Base-by-base conservation (phyloP, 2,888 invertebrate genomes). In the Heliconius charithonia region DNA sequence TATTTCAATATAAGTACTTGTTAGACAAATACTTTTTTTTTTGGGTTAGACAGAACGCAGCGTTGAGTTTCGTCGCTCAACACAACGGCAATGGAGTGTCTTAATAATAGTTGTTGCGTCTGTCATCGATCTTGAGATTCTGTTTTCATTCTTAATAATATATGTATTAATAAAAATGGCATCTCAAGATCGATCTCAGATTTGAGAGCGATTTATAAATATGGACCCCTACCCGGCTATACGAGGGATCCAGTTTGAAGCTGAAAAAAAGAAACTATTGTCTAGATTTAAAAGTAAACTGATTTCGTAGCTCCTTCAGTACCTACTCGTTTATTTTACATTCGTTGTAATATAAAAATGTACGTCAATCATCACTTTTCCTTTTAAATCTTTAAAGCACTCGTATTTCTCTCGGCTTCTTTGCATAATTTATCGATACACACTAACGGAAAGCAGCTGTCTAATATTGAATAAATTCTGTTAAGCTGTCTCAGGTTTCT, bases 351-450 rank as follows among this genome's bases (percentile, higher is more conserved):
- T 69, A 69, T 27, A 16, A 41, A 41, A 45, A 16, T 45, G 16
- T 41, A 69, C 69, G 41, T 41, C 41, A 45, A 45, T 69, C 25
- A 69, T 69, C 69, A 69, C 69, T 69, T 69, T 41, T 45, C 25
- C 69, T 69, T 69, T 69, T 69, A 67, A 67, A 67, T 67, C n/a
- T 67, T 67, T 67, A 69, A 69, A 69, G 41, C 69, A 25, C 25
- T 69, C 69, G 6, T 69, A 69, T 69, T 25, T 69, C 41, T 45
- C 7, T 25, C 41, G 69, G 69, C 41, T 69, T 41, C 69, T 69
- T 41, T 69, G 69, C 69, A 69, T 69, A 45, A 69, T 69, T 69
- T 69, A 69, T 45, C 69, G 69, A 69, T 45, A 69, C 41, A 69
- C 25, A 45, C 41, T 69, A 69, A 41, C 25, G 69, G 69, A 45